Evolutionary conservation across 2,113 vertebrate species (phyloP).

Genomic region (Scomber scombrus): DNA sequence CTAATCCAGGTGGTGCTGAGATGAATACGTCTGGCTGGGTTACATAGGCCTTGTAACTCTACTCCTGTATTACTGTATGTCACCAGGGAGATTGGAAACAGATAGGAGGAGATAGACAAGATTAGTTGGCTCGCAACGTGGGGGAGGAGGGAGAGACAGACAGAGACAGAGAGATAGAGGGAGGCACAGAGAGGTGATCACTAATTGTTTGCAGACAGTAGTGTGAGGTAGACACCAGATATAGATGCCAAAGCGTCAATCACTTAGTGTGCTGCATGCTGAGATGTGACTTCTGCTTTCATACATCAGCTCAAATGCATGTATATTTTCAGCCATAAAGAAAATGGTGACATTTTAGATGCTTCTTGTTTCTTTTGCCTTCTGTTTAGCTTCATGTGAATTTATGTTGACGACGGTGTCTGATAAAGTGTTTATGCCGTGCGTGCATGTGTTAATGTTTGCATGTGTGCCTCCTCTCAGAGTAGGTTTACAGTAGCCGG

Average conservation of each 20-base stretch:
- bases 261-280: constrained; percentile 28
- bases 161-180: constrained; percentile 17
- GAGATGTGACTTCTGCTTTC: constrained; percentile 34
- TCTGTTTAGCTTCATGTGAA: background rate
- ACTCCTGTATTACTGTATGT: constrained; percentile 68
- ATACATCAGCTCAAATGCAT: background rate
- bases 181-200: constrained; percentile 19
- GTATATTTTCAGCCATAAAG: background rate
- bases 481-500: constrained; percentile 69
- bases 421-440: constrained; percentile 51
- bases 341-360: background rate
- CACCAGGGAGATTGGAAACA: constrained; percentile 72
- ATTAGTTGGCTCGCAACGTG: constrained; percentile 52
- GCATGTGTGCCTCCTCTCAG: constrained; percentile 59
- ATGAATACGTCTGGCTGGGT: constrained; percentile 68
- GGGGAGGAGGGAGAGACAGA: constrained; percentile 13
- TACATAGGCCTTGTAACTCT: constrained; percentile 69
- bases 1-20: constrained; percentile 80
- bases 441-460: constrained; percentile 50
- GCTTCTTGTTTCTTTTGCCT: background rate
- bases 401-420: constrained; percentile 14
- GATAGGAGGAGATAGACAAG: constrained; percentile 61
- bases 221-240: constrained; percentile 52
- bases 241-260: constrained; percentile 67
- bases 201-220: constrained; percentile 71